Conservation (phyloP, 1,140 invertebrate species). For the Caenorhabditis remanei region DNA sequence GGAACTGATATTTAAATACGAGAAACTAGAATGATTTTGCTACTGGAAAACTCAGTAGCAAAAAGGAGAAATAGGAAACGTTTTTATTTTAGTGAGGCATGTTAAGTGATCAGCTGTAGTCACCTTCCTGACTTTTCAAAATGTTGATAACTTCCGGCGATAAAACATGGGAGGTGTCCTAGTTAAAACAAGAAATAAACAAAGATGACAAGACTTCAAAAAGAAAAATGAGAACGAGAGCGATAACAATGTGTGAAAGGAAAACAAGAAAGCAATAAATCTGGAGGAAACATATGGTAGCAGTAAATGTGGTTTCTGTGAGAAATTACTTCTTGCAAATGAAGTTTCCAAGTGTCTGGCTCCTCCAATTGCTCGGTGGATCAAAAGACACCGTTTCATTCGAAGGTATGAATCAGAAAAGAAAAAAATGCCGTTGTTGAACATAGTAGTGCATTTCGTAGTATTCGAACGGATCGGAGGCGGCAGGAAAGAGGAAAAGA, state of each 20-base stretch:
- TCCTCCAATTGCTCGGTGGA: background rate
- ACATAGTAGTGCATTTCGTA: background rate
- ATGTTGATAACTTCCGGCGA: too few species aligned
- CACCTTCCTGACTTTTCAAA: too few species aligned
- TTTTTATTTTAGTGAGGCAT: too few species aligned
- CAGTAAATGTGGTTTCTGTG: conserved; percentile 13
- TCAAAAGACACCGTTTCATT: background rate
- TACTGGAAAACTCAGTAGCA: too few species aligned
- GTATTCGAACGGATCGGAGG: background rate
- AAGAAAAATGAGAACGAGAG: conserved; percentile 31
- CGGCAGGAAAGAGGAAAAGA: background rate
- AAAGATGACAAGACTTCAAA: background rate
- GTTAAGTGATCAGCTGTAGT: too few species aligned
- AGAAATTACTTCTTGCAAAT: background rate
- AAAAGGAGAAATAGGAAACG: too few species aligned
- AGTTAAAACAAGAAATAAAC: background rate
- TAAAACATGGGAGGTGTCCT: background rate
- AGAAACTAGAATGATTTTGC: too few species aligned
- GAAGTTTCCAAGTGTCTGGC: background rate
- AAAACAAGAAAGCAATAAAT: conserved; percentile 22
- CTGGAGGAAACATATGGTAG: conserved; percentile 44
- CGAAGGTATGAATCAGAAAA: background rate
- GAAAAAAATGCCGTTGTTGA: background rate
- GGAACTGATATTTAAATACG: too few species aligned
- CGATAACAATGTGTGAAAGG: conserved; percentile 55